Evolutionary conservation across 2,113 vertebrate species (phyloP).

Genomic region (Tragelaphus strepsiceros): DNA sequence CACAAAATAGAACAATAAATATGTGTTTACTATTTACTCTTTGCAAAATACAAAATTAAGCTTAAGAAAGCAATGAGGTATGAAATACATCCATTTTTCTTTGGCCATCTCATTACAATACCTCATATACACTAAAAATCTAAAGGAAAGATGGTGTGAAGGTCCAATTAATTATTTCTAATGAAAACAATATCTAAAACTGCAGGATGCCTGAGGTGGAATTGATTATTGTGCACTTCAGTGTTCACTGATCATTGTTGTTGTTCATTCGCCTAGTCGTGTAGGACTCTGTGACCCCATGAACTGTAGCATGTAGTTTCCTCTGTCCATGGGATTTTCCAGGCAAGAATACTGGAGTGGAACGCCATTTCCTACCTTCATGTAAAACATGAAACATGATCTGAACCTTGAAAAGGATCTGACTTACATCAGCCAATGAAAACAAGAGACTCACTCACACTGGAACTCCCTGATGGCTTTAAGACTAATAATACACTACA

Average conservation of each 20-base stretch:
- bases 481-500: not conserved
- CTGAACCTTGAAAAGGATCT: not conserved
- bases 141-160: not conserved
- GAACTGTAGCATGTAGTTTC: not conserved
- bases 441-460: not conserved
- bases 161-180: not conserved
- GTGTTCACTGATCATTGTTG: not conserved
- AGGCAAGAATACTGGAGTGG: not conserved
- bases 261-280: not conserved
- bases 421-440: not conserved
- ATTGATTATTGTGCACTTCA: not conserved
- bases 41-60: not conserved
- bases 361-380: not conserved
- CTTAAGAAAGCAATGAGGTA: not conserved
- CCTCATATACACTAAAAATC: not conserved
- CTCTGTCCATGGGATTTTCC: not conserved
- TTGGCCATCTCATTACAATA: not conserved
- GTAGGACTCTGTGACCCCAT: not conserved
- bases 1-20: not conserved
- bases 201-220: not conserved
- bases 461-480: not conserved
- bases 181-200: not conserved
- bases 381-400: not conserved
- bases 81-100: not conserved
- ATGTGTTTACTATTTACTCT: not conserved